Evolutionary conservation across 2,888 invertebrate species (phyloP).

Genomic region (Vandiemenella viatica): DNA sequence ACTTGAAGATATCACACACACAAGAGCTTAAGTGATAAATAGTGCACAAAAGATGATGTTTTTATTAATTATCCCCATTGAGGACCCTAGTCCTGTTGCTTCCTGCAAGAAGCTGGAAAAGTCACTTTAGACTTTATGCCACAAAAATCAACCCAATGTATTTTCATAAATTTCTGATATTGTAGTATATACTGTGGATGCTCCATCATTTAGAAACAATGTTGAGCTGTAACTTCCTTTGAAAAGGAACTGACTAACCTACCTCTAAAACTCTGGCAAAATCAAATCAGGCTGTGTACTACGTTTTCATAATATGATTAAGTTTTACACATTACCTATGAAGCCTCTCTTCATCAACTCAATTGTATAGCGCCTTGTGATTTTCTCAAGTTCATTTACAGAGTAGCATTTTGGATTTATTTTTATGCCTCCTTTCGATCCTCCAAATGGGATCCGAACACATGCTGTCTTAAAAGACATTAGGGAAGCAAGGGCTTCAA

Average conservation of each 20-base stretch:
- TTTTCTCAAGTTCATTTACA: slow-evolving; percentile 57
- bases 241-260: no score
- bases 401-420: slow-evolving; percentile 59
- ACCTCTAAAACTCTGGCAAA: no score
- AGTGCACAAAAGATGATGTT: no score
- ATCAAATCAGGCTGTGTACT: no score
- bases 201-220: background rate
- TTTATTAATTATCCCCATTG: no score
- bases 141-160: no score
- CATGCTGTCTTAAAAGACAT: slow-evolving; percentile 78
- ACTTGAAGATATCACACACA: no score
- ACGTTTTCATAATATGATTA: background rate
- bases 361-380: slow-evolving; percentile 40
- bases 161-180: no score
- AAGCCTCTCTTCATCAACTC: slow-evolving; percentile 7
- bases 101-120: no score
- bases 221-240: background rate
- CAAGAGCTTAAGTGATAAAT: no score
- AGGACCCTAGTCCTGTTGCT: no score
- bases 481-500: slow-evolving; percentile 63
- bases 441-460: slow-evolving; percentile 66
- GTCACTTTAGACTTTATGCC: no score
- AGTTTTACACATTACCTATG: background rate
- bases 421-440: slow-evolving; percentile 55
- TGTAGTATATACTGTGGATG: background rate